These are phyloP conservation scores for Trichogramma pretiosum DNA, from an alignment of 1,140 invertebrate species.

Conservation along the genomic window DNA sequence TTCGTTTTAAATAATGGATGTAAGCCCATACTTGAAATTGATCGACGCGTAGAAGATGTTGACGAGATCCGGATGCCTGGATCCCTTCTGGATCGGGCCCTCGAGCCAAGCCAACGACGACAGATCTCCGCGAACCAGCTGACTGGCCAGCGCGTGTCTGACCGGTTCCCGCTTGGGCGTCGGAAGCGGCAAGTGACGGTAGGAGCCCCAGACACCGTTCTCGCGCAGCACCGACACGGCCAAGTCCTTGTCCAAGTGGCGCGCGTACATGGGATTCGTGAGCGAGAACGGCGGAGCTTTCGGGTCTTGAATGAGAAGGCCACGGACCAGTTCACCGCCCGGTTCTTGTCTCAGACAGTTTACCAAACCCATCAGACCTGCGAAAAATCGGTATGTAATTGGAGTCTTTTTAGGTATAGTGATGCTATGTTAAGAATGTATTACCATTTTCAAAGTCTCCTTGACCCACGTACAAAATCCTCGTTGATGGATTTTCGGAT, in stretches of 20 bases:
- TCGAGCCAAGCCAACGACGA: slow-evolving; percentile 75
- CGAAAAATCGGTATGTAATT: neutral
- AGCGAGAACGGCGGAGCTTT: slow-evolving; percentile 57
- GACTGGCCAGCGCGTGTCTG: slow-evolving; percentile 68
- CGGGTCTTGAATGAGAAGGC: slow-evolving; percentile 56
- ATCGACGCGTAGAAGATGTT: slow-evolving; percentile 54
- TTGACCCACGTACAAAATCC: slow-evolving; percentile 51
- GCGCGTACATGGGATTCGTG: slow-evolving; percentile 51
- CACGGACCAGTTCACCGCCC: slow-evolving; percentile 53
- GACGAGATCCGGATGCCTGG: slow-evolving; percentile 36
- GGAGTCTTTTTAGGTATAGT: neutral
- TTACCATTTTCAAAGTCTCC: slow-evolving; percentile 58
- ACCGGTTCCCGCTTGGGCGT: slow-evolving; percentile 39
- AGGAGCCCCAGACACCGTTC: slow-evolving; percentile 65
- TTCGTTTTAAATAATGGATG: neutral
- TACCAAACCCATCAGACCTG: slow-evolving; percentile 74
- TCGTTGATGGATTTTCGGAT: slow-evolving; percentile 26
- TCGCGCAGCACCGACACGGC: slow-evolving; percentile 64
- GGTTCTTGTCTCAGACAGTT: slow-evolving; percentile 66
- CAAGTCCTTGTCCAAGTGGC: slow-evolving; percentile 62
- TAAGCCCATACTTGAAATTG: slow-evolving; percentile 48
- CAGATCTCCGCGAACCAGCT: slow-evolving; percentile 69
- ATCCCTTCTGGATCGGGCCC: slow-evolving; percentile 51
- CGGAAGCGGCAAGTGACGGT: slow-evolving; percentile 56
- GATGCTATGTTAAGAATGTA: neutral